Evolutionary conservation across 2,888 invertebrate genomes (phyloP), one percentile per base, ranked within the genome.

Genomic region (Lithodes maja): DNA sequence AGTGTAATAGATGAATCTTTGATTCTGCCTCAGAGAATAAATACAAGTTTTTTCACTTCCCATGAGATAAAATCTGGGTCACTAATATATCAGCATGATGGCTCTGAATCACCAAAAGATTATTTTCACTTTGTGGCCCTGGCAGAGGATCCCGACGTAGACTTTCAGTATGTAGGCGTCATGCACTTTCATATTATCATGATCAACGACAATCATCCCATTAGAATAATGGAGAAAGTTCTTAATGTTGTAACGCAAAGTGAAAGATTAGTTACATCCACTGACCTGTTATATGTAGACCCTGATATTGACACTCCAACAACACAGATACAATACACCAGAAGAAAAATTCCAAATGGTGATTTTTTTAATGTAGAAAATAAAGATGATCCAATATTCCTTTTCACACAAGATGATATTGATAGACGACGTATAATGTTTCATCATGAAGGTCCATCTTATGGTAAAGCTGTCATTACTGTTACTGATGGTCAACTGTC

Each of bases 201-300:
- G n/a, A n/a, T n/a, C 33, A 99, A 99, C 93, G 99, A 99, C 93
- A 98, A 99, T 93, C 96, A 97, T 83, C 99, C 99, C 0, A 95
- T 95, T 75, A 94, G 98, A 91, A 95, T 95, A 0, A 95, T 96
- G 33, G 96, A 97, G 86, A 96, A 96, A 92, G 95, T 97, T 3
- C 97, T 98, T 92, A 96, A 97, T 93, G 97, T 99, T 0, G 98
- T 98, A 0, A 96, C 96, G 50, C 96, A 96, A 17, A 96, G 97
- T 0, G 96, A 97, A 80, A 95, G 96, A 90, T 94, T 97, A 0
- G 94, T 99, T 1, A 98, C 97, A 0, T 95, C 95, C 0, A 95
- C 96, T 3, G 97, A 98, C 93, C 94, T 99, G 86, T 95, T 96
- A 88, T 99, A 97, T 93, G 94, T 95, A 0, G 98, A 99, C 93